phyloP scores from a whole-genome alignment of 2,113 vertebrate species.

The Rhinopomastus cyanomelas region DNA sequence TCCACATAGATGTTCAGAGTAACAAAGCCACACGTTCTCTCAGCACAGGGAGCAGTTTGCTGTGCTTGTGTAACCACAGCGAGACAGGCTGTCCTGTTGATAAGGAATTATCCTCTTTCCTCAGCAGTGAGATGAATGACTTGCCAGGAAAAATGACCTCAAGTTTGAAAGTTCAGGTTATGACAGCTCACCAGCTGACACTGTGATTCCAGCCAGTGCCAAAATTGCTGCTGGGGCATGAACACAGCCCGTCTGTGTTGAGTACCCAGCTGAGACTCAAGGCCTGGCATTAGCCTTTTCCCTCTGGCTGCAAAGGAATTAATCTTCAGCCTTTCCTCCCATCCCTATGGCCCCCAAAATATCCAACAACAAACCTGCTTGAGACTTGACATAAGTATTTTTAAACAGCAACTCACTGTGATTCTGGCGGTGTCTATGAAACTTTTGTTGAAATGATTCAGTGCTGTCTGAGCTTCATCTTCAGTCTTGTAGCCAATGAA shows the following conservation, averaged over 20 bases:
- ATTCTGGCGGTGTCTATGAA: slow-evolving; percentile 91
- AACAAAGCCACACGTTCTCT: rapidly evolving
- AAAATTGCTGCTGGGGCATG: rapidly evolving
- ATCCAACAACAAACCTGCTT: not conserved
- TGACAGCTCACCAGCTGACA: not conserved
- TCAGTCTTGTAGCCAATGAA: slow-evolving; percentile 93
- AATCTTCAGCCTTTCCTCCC: not conserved
- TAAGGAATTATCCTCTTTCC: not conserved
- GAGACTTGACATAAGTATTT: rapidly evolving
- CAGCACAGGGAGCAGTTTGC: rapidly evolving
- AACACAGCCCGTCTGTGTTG: not conserved
- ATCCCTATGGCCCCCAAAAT: not conserved
- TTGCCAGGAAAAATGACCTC: not conserved
- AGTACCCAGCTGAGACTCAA: not conserved
- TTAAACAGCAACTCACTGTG: slow-evolving; percentile 70
- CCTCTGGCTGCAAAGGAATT: not conserved
- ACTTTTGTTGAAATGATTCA: slow-evolving; percentile 88
- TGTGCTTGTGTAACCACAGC: not conserved
- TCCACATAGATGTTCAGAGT: rapidly evolving
- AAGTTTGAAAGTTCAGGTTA: not conserved
- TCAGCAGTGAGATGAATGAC: not conserved
- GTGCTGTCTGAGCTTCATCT: slow-evolving; percentile 81
- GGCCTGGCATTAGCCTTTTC: not conserved
- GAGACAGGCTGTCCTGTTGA: not conserved
- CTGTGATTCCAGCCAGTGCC: not conserved